phyloP scores from a whole-genome alignment of 2,888 invertebrate species.

The Caenorhabditis sp. region DNA sequence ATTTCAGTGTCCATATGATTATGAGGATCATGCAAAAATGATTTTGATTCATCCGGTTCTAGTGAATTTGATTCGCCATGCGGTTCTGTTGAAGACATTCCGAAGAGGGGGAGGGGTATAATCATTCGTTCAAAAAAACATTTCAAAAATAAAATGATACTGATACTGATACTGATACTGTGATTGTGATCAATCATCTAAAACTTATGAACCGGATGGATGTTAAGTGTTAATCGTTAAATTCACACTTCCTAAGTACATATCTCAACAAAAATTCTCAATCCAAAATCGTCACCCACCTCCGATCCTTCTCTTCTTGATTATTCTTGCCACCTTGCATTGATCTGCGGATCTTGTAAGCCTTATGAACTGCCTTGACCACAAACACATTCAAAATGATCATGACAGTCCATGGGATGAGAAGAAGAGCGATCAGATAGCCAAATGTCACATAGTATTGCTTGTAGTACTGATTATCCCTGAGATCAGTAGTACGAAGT shows the following conservation, averaged over 20 bases:
- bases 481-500: constrained; percentile 69
- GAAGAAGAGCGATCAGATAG: constrained; percentile 74
- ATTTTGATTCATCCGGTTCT: constrained; percentile 20
- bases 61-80: constrained; percentile 26
- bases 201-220: neutral
- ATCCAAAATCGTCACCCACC: constrained; percentile 57
- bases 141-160: constrained; percentile 18
- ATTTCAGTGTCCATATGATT: constrained; percentile 8
- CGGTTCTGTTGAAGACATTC: constrained; percentile 1
- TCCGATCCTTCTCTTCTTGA: constrained; percentile 76
- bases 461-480: constrained; percentile 74
- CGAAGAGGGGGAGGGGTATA: neutral
- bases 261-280: neutral
- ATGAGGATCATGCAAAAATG: neutral
- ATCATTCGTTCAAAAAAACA: constrained; percentile 47
- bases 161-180: no score
- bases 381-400: constrained; percentile 77
- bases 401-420: constrained; percentile 79
- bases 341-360: constrained; percentile 72
- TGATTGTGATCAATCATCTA: neutral
- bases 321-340: constrained; percentile 70
- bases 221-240: no score
- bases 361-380: constrained; percentile 75
- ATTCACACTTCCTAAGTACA: no score
- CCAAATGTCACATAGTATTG: constrained; percentile 77